Base-by-base conservation (phyloP, 2,888 invertebrate genomes). In the Drosophila anomalata region DNA sequence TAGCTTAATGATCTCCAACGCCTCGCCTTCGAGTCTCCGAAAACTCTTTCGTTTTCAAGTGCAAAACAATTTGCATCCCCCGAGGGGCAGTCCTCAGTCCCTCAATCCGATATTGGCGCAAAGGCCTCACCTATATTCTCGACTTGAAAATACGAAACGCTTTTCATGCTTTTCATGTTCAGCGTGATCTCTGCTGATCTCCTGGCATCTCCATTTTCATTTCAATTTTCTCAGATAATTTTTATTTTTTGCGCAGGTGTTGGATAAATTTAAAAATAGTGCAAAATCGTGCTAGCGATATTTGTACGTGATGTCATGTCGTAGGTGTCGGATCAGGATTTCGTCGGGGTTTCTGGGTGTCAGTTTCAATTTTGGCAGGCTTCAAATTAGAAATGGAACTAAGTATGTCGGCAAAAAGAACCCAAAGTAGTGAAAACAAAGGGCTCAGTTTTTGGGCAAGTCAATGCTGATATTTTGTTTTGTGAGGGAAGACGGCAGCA, bases 261-360 rank as follows among this genome's bases (percentile, higher is more conserved):
- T 89, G 89, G 89, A 87, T 89, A 87, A 82, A 89, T 88, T 88
- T 90, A 79, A 72, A 90, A 89, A 90, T 90, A 90, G 89, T 89
- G 90, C 90, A 89, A 90, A 89, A 88, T 90, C 89, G 89, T 89
- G 89, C 88, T 82, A 76, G 77, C 81, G 76, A 90, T 90, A 89
- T 89, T 90, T 89, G 90, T 89, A 90, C 90, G 90, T 89, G 89
- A 90, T 89, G 89, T 87, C 88, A 89, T 88, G 90, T 86, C 90
- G 89, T 90, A 89, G 89, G 90, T 87, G 89, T 90, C 81, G 60
- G 55, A 63, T 69, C 36, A 46, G 69, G 63, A 63, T 29, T 53
- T 39, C 22, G 44, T 17, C 48, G 9, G 50, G 50, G 29, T 36
- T 2, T 54, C 39, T 70, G 59, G 66, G 59, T 56, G 53, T 61